phyloP scores from a whole-genome alignment of 2,113 vertebrate genomes.

The Ursus arctos region DNA sequence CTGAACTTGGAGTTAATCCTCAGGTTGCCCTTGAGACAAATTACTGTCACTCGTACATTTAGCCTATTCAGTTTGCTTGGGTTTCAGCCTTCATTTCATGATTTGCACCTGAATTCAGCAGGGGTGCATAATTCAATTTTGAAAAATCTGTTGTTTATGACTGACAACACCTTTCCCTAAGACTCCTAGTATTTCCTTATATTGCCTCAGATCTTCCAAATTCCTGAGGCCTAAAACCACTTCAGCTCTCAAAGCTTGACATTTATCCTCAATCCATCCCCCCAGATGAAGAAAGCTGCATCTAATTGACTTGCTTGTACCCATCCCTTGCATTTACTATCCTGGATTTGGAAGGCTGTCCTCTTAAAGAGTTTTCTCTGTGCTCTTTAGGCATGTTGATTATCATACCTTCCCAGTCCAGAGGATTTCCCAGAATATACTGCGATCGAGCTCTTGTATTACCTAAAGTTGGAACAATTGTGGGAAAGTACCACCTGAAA shows the following conservation, averaged over 20 bases:
- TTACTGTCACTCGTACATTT: not conserved
- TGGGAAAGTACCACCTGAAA: not conserved
- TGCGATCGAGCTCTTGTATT: not conserved
- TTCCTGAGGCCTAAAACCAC: not conserved
- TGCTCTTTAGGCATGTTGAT: not conserved
- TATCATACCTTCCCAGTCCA: not conserved
- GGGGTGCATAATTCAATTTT: not conserved
- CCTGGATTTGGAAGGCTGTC: not conserved
- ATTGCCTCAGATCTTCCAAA: not conserved
- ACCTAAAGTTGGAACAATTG: not conserved
- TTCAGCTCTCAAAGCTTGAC: not conserved
- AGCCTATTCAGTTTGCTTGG: not conserved
- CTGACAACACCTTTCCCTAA: not conserved
- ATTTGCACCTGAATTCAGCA: not conserved
- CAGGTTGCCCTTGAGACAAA: not conserved
- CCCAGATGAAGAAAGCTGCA: not conserved
- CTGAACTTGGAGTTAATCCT: not conserved
- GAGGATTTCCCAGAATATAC: not conserved
- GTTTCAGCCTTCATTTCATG: not conserved
- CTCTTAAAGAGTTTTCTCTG: not conserved
- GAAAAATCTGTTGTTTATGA: not conserved
- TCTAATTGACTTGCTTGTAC: not conserved
- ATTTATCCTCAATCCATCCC: not conserved
- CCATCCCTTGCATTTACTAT: not conserved
- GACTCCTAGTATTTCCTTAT: not conserved